These are phyloP conservation scores for Cheilosia vernalis DNA, from an alignment of 2,888 invertebrate genomes.

Conservation along the genomic window DNA sequence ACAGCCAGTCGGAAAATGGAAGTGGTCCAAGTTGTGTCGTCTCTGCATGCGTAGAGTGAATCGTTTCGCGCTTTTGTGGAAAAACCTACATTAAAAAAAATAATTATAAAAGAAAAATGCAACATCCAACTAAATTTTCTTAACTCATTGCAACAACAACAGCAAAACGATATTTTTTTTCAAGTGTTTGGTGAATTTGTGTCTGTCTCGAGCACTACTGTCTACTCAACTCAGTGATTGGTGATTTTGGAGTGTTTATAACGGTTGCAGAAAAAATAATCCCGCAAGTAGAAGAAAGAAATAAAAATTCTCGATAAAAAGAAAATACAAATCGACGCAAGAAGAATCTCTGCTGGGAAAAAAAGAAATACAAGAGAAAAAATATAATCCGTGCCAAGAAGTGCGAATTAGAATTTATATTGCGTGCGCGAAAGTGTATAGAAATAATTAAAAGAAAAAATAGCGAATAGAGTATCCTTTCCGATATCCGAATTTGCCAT, in stretches of 20 bases:
- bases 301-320: constrained; percentile 13
- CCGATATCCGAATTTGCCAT: constrained; percentile 45
- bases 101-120: background rate
- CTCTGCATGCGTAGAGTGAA: constrained; percentile 11
- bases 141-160: constrained; percentile 16
- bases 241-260: constrained; percentile 48
- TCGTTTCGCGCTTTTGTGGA: constrained; percentile 54
- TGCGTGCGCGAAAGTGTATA: constrained; percentile 31
- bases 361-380: constrained; percentile 21
- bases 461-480: constrained; percentile 43
- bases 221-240: constrained; percentile 13
- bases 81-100: constrained; percentile 6
- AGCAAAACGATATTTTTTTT: constrained; percentile 12
- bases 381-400: constrained; percentile 39
- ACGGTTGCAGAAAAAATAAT: constrained; percentile 33
- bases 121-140: constrained; percentile 29
- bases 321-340: constrained; percentile 6
- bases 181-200: constrained; percentile 13
- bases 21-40: constrained; percentile 68
- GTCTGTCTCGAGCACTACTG: background rate
- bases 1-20: constrained; percentile 70
- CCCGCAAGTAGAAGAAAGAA: constrained; percentile 36
- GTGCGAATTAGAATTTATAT: background rate
- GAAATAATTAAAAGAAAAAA: constrained; percentile 19
- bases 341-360: constrained; percentile 4